Conservation (phyloP, 1,140 invertebrate species). For the Gryon sp. region DNA sequence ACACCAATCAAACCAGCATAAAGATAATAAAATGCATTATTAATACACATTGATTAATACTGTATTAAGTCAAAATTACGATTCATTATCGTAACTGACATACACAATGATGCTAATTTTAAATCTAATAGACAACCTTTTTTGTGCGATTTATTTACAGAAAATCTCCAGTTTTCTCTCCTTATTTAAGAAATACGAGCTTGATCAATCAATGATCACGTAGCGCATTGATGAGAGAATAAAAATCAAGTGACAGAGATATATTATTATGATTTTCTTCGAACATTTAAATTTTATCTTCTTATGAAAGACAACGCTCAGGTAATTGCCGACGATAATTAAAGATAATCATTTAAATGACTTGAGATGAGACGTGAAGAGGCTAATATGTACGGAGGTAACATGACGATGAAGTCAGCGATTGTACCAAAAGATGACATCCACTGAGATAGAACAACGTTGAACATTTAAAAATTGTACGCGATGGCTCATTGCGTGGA, state of each 20-base stretch:
- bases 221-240: slow-evolving; percentile 21
- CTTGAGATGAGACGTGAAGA: slow-evolving; percentile 45
- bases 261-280: slow-evolving; percentile 20
- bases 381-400: slow-evolving; percentile 56
- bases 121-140: slow-evolving; percentile 12
- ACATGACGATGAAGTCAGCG: slow-evolving; percentile 42
- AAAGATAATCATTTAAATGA: slow-evolving; percentile 59
- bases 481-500: too few species aligned
- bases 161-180: background rate
- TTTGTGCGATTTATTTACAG: background rate
- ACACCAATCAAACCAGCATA: slow-evolving; percentile 16
- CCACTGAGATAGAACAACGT: background rate
- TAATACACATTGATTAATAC: too few species aligned
- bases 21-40: too few species aligned
- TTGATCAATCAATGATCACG: slow-evolving; percentile 18
- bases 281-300: slow-evolving; percentile 43
- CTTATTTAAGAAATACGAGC: background rate
- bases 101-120: slow-evolving; percentile 5
- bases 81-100: background rate
- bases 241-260: slow-evolving; percentile 5
- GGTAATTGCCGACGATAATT: slow-evolving; percentile 45
- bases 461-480: too few species aligned
- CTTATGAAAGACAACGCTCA: slow-evolving; percentile 6
- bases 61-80: slow-evolving; percentile 15
- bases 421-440: slow-evolving; percentile 37